These are phyloP conservation scores for Omphaloscelis lunosa DNA, from an alignment of 2,888 invertebrate species.

Conservation along the genomic window DNA sequence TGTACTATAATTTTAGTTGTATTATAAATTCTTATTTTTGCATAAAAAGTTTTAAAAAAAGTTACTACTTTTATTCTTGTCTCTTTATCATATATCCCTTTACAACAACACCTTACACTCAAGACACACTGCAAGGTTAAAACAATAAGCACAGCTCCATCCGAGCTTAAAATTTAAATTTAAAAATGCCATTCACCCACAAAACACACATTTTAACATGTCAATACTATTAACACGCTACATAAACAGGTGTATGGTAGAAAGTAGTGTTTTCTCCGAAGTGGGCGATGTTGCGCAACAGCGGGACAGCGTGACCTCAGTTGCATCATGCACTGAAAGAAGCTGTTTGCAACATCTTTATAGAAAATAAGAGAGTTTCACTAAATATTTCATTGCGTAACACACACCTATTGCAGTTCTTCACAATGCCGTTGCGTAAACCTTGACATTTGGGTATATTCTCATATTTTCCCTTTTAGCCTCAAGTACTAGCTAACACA, in stretches of 20 bases:
- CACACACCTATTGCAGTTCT: conserved; percentile 76
- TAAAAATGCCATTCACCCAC: conserved; percentile 60
- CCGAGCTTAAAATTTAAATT: conserved; percentile 49
- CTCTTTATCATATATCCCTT: conserved; percentile 6
- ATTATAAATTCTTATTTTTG: conserved; percentile 89
- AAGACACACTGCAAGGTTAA: conserved; percentile 40
- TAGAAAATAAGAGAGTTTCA: conserved; percentile 86
- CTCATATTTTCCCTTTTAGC: conserved; percentile 74
- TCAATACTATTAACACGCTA: conserved; percentile 74
- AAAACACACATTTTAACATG: conserved; percentile 68
- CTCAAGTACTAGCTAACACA: conserved; percentile 16
- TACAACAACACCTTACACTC: conserved; percentile 4
- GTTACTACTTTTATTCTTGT: conserved; percentile 53
- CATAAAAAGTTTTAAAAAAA: conserved; percentile 82
- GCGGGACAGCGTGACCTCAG: conserved; percentile 83
- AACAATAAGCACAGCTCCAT: conserved; percentile 33
- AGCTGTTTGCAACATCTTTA: conserved; percentile 84
- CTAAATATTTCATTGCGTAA: conserved; percentile 86
- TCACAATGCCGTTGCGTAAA: conserved; percentile 84
- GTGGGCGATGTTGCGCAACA: conserved; percentile 82
- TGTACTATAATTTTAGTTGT: conserved; percentile 88
- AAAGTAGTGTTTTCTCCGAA: conserved; percentile 85
- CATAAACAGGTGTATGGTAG: conserved; percentile 81
- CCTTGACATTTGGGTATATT: conserved; percentile 80
- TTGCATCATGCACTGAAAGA: conserved; percentile 85